A percentile compares a stretch with the other conserved stretches of the same genome.
Conservation (phyloP, 2,888 invertebrate genomes). For the Drosophila paramelanica region DNA sequence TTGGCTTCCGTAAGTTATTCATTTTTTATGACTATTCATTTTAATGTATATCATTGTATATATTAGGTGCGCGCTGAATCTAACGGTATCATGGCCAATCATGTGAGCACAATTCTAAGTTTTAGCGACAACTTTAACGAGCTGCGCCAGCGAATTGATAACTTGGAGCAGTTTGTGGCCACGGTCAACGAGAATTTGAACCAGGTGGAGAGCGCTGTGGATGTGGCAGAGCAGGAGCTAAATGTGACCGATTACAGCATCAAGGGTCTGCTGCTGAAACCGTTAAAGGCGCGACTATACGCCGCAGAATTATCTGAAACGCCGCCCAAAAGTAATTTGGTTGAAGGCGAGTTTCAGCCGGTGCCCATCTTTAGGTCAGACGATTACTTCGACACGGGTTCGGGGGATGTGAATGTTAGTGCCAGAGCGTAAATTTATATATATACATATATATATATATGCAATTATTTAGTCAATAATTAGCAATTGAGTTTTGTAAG, state of each 20-base stretch:
- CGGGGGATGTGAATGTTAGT: background rate
- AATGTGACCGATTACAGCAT: constrained; percentile 87
- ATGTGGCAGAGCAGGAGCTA: constrained; percentile 87
- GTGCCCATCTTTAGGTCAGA: constrained; percentile 82
- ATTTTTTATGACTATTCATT: too few relatives aligned
- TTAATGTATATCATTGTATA: background rate
- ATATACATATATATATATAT: too few relatives aligned
- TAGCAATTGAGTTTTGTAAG: constrained; percentile 32
- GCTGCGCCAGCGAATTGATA: constrained; percentile 87
- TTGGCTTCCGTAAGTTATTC: constrained; percentile 85
- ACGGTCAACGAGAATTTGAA: constrained; percentile 86
- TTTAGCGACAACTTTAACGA: constrained; percentile 86
- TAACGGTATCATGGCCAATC: constrained; percentile 82
- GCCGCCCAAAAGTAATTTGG: constrained; percentile 62
- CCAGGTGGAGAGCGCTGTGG: constrained; percentile 87
- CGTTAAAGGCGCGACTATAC: constrained; percentile 85
- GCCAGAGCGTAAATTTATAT: constrained; percentile 6
- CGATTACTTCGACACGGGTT: constrained; percentile 77
- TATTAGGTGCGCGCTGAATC: constrained; percentile 82
- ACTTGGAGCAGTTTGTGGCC: constrained; percentile 86
- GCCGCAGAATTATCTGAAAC: constrained; percentile 32
- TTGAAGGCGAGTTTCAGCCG: constrained; percentile 80
- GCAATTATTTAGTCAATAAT: constrained; percentile 20
- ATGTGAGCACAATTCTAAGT: constrained; percentile 86
- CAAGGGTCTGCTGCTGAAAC: constrained; percentile 87